These are phyloP conservation scores for Podiceps cristatus DNA, from an alignment of 2,113 vertebrate genomes.

Conservation along the genomic window DNA sequence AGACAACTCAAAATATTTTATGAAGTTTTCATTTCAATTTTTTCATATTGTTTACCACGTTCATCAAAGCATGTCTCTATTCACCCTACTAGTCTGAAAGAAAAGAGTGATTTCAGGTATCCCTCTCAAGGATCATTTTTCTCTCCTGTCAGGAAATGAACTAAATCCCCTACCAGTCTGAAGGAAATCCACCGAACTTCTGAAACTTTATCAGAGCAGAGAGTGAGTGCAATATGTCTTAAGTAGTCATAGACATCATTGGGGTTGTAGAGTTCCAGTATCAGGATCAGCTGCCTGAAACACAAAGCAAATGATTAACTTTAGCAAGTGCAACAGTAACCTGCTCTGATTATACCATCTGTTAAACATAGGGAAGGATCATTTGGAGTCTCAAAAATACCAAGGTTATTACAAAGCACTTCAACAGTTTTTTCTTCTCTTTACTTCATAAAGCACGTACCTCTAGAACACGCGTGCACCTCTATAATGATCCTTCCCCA, in stretches of 20 bases:
- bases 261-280: slow-evolving; percentile 78
- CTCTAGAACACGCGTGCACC: too few relatives aligned
- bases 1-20: not conserved
- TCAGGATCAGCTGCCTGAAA: slow-evolving; percentile 79
- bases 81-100: not conserved
- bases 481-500: too few relatives aligned
- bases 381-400: not conserved
- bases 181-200: slow-evolving; percentile 82
- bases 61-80: not conserved
- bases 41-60: not conserved
- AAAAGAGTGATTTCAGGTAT: not conserved
- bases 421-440: not conserved
- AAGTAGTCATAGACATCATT: slow-evolving; percentile 76
- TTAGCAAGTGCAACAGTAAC: not conserved
- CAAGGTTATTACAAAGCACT: not conserved
- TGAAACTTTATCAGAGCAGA: slow-evolving; percentile 80
- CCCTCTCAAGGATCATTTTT: not conserved
- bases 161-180: slow-evolving; percentile 73
- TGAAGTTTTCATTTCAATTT: not conserved
- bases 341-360: not conserved
- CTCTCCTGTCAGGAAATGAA: not conserved
- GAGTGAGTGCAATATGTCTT: slow-evolving; percentile 74
- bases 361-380: not conserved
- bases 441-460: not conserved
- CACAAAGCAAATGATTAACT: not conserved